phyloP scores from a whole-genome alignment of 2,888 invertebrate species.

The Sclerodermus sp. region DNA sequence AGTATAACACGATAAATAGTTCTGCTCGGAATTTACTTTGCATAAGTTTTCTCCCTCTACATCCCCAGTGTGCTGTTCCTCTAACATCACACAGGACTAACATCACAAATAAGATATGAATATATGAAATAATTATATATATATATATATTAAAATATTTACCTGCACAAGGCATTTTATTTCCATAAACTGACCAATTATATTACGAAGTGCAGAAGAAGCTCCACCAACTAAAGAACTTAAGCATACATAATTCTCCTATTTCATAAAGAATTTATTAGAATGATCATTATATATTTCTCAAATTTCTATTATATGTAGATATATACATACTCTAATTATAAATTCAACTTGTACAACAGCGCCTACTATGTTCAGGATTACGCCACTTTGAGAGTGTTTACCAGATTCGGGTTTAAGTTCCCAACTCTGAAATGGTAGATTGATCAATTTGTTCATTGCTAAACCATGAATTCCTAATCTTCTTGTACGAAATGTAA shows the following conservation, averaged over 20 bases:
- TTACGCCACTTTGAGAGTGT: conserved; percentile 47
- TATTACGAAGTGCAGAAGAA: conserved; percentile 64
- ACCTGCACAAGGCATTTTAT: conserved; percentile 67
- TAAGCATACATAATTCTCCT: conserved; percentile 57
- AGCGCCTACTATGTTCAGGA: conserved; percentile 62
- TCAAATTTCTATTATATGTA: no score
- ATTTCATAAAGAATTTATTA: conserved; percentile 13
- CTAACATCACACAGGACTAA: no score
- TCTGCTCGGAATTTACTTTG: no score
- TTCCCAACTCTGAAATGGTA: conserved; percentile 88
- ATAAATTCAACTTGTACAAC: conserved; percentile 63
- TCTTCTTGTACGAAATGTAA: conserved; percentile 76
- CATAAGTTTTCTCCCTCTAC: no score
- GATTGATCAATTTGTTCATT: conserved; percentile 72
- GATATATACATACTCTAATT: conserved; percentile 49
- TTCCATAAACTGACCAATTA: conserved; percentile 65
- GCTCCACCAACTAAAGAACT: conserved; percentile 59
- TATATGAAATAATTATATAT: no score
- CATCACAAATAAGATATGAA: no score
- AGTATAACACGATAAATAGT: no score
- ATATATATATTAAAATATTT: conserved; percentile 17
- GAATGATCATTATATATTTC: no score
- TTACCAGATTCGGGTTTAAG: conserved; percentile 68
- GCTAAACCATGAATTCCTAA: conserved; percentile 70
- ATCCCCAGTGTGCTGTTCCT: no score